These are phyloP conservation scores for Holcopasites calliopsidis DNA, from an alignment of 1,140 invertebrate species.

Conservation along the genomic window DNA sequence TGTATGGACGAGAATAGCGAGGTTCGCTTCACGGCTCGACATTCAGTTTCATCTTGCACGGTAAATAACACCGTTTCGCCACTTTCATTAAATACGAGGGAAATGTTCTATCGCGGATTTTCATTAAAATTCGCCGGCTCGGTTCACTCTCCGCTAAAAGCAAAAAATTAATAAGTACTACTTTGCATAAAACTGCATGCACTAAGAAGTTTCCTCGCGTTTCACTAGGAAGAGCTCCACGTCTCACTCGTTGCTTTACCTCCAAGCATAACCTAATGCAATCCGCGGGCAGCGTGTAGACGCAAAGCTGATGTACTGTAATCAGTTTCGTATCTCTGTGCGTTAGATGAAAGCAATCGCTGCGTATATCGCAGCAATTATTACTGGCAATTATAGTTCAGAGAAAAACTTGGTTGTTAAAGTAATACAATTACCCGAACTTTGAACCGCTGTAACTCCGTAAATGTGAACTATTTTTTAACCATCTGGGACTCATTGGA, in stretches of 20 bases:
- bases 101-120: slow-evolving; percentile 25
- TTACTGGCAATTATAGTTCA: too few species aligned
- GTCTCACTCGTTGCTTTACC: background rate
- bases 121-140: slow-evolving; percentile 30
- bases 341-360: too few species aligned
- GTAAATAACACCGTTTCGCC: background rate
- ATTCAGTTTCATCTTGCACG: slow-evolving; percentile 13
- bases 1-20: background rate
- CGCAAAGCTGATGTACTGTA: too few species aligned
- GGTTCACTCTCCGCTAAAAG: slow-evolving; percentile 20
- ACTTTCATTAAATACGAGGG: slow-evolving; percentile 25
- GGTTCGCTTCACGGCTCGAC: background rate
- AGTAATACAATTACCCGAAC: too few species aligned
- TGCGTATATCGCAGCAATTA: too few species aligned
- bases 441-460: too few species aligned
- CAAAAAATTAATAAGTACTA: slow-evolving; percentile 15
- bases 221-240: background rate
- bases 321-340: too few species aligned
- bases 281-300: too few species aligned
- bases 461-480: too few species aligned
- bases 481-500: too few species aligned
- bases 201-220: background rate
- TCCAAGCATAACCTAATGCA: background rate
- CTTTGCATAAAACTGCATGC: slow-evolving; percentile 3
- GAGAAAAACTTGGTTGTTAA: too few species aligned